Evolutionary conservation across 1,140 invertebrate genomes (phyloP).

Genomic region (Saccostrea glomerata): DNA sequence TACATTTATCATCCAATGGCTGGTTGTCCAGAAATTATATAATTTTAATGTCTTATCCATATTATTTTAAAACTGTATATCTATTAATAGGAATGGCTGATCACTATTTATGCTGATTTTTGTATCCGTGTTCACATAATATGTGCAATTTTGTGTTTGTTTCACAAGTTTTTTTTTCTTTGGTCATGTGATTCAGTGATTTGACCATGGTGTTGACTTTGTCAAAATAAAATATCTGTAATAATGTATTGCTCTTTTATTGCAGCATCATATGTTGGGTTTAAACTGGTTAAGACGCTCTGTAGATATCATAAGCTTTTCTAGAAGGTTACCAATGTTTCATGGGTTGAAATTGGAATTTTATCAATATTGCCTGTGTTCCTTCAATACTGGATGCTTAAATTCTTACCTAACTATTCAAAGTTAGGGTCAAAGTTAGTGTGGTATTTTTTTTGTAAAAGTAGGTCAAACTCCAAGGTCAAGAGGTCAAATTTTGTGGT

Average conservation of each 20-base stretch:
- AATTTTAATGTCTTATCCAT: neutral
- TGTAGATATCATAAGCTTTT: no score
- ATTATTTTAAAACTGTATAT: neutral
- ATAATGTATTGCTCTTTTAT: neutral
- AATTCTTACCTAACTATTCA: no score
- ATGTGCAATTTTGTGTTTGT: conserved; percentile 34
- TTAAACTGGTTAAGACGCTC: neutral
- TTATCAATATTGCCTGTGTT: no score
- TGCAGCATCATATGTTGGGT: neutral
- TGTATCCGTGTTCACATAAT: conserved; percentile 9
- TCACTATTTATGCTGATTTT: conserved; percentile 30
- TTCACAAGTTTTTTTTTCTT: neutral
- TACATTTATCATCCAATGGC: neutral
- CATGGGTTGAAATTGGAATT: no score
- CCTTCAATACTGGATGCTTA: no score
- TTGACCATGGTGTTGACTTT: conserved; percentile 27
- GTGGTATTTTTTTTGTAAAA: no score
- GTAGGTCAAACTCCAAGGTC: no score
- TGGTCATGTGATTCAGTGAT: conserved; percentile 34
- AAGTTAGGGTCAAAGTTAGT: no score
- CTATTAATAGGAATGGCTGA: neutral
- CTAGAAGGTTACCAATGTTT: no score
- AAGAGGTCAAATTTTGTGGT: no score
- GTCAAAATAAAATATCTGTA: conserved; percentile 35
- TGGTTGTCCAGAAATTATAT: neutral